Conservation (phyloP, 30 jellyfish, hydroid and myxozoan species). For the Morbakka virulenta region DNA sequence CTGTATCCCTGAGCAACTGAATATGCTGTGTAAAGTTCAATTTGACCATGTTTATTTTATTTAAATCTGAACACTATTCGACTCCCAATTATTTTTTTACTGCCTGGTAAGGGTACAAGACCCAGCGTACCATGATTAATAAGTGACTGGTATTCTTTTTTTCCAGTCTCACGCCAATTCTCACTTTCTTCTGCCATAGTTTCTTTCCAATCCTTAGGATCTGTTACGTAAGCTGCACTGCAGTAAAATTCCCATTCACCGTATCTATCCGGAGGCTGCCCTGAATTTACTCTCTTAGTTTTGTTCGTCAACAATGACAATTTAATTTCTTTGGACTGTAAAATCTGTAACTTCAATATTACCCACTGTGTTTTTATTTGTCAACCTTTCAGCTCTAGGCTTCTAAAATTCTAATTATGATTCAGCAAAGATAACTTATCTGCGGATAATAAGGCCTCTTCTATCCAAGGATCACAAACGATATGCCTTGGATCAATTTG, state of each 20-base stretch:
- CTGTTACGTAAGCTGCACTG: neutral
- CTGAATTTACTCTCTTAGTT: neutral
- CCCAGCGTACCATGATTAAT: constrained; percentile 1
- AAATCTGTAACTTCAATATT: too few species aligned
- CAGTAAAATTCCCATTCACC: too few species aligned
- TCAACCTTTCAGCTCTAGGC: too few species aligned
- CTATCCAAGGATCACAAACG: too few species aligned
- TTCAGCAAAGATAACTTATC: too few species aligned
- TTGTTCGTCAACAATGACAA: too few species aligned
- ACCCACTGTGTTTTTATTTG: too few species aligned
- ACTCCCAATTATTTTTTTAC: neutral
- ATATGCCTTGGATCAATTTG: too few species aligned
- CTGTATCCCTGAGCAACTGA: constrained; percentile 3
- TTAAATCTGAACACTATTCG: constrained; percentile 10
- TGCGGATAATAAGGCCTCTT: too few species aligned
- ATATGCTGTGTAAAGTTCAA: constrained; percentile 7
- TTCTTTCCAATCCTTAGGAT: neutral
- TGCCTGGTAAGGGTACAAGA: neutral
- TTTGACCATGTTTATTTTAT: neutral
- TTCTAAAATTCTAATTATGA: too few species aligned
- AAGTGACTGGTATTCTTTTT: constrained; percentile 8
- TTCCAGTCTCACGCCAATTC: neutral
- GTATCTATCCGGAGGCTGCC: neutral
- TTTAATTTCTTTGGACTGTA: too few species aligned
- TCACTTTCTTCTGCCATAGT: neutral